Percentiles rank a stretch among this genome's conserved stretches.
These are phyloP conservation scores for Molothrus ater DNA, from an alignment of 2,797 vertebrate genomes.

Conservation along the genomic window DNA sequence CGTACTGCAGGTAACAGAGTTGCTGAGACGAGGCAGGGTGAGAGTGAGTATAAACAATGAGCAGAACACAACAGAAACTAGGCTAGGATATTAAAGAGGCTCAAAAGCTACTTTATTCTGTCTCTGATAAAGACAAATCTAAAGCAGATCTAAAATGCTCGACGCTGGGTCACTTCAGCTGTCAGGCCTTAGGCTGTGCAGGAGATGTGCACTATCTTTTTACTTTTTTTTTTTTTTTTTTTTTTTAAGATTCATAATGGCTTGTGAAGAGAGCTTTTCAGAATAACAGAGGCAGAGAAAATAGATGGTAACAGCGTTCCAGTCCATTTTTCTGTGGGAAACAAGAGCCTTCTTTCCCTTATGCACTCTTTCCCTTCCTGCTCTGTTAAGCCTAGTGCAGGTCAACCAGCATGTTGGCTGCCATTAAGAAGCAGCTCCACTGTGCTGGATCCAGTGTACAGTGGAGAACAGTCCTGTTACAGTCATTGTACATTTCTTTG, in stretches of 20 bases:
- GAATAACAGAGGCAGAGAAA: background rate
- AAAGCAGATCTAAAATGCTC: background rate
- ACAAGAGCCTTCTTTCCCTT: background rate
- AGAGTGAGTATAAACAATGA: background rate
- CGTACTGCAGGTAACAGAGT: background rate
- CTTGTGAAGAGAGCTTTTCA: background rate
- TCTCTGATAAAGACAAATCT: background rate
- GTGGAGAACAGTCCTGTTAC: background rate
- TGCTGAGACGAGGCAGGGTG: background rate
- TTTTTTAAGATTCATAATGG: background rate
- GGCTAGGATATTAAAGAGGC: background rate
- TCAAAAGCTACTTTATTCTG: background rate
- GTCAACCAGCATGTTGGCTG: background rate
- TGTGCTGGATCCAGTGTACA: background rate
- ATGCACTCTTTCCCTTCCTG: background rate
- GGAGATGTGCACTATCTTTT: background rate
- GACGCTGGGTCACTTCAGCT: background rate
- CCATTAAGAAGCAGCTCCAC: background rate
- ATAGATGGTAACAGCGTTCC: background rate
- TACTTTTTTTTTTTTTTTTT: background rate
- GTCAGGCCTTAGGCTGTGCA: background rate
- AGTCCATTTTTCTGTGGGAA: background rate
- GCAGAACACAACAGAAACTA: background rate
- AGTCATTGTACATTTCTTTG: background rate
- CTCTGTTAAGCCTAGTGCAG: background rate